phyloP scores from a whole-genome alignment of 1,140 invertebrate species.

The Macrobrachium nipponense region DNA sequence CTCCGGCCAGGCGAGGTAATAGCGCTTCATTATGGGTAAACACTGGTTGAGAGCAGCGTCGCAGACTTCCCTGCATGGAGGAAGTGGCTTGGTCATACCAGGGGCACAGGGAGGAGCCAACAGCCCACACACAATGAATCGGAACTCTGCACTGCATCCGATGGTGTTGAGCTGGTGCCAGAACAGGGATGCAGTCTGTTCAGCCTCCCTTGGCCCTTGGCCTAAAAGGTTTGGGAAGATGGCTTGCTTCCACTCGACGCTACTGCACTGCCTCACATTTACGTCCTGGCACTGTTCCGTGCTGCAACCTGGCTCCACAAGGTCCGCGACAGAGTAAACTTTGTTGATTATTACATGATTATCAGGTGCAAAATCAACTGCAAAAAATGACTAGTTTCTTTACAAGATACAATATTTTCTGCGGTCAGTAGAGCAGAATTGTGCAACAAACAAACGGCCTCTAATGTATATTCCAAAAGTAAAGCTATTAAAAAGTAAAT shows the following conservation, averaged over 20 bases:
- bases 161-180: conserved; percentile 56
- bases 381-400: neutral
- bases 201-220: conserved; percentile 41
- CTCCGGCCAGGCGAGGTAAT: conserved; percentile 51
- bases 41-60: conserved; percentile 50
- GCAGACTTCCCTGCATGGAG: conserved; percentile 59
- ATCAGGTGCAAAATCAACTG: too few species aligned
- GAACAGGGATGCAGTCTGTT: conserved; percentile 34
- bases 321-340: neutral
- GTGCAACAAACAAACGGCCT: neutral
- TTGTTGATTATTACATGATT: neutral
- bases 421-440: neutral
- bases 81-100: conserved; percentile 44
- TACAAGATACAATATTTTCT: neutral
- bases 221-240: conserved; percentile 55
- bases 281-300: conserved; percentile 52
- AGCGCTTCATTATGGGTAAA: conserved; percentile 35
- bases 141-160: conserved; percentile 47
- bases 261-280: conserved; percentile 47
- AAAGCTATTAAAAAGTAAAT: conserved; percentile 12
- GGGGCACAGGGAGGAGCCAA: conserved; percentile 58
- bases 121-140: conserved; percentile 57
- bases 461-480: neutral
- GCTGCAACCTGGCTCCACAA: conserved; percentile 39
- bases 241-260: conserved; percentile 50